phyloP scores from a whole-genome alignment of 1,140 invertebrate species.

The Ericerus pela region DNA sequence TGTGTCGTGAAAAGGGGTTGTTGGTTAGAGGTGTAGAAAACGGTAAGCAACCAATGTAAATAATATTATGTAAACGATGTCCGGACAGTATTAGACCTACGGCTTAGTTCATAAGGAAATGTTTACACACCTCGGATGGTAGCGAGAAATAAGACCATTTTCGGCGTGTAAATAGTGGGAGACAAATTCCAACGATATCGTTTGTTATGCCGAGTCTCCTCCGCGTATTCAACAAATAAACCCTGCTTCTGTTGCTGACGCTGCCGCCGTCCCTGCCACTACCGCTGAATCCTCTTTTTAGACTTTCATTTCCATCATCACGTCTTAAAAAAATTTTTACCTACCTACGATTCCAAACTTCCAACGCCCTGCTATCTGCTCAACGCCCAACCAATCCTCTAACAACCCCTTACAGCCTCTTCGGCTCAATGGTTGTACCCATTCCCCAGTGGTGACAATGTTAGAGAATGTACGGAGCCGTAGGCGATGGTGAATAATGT shows the following conservation, averaged over 20 bases:
- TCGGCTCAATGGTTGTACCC: too few relatives aligned
- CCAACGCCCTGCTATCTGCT: too few relatives aligned
- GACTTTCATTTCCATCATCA: too few relatives aligned
- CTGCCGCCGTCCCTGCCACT: not conserved
- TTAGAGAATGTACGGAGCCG: too few relatives aligned
- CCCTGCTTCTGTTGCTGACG: not conserved
- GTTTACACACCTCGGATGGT: conserved; percentile 7
- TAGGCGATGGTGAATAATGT: too few relatives aligned
- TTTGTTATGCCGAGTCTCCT: conserved; percentile 10
- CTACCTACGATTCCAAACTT: too few relatives aligned
- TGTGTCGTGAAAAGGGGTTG: too few relatives aligned
- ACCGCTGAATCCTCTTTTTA: not conserved
- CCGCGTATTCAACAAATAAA: not conserved
- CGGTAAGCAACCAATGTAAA: conserved; percentile 7
- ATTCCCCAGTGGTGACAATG: too few relatives aligned
- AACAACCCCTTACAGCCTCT: too few relatives aligned
- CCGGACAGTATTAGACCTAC: conserved; percentile 6
- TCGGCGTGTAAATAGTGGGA: conserved; percentile 6
- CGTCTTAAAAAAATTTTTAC: too few relatives aligned
- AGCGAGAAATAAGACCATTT: conserved; percentile 8
- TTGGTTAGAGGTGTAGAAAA: conserved; percentile 9
- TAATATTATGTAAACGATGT: conserved; percentile 12
- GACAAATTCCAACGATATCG: conserved; percentile 12
- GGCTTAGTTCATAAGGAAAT: conserved; percentile 11
- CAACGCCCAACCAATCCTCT: too few relatives aligned